phyloP scores from a whole-genome alignment of 2,888 invertebrate species.

The Mythimna loreyi region DNA sequence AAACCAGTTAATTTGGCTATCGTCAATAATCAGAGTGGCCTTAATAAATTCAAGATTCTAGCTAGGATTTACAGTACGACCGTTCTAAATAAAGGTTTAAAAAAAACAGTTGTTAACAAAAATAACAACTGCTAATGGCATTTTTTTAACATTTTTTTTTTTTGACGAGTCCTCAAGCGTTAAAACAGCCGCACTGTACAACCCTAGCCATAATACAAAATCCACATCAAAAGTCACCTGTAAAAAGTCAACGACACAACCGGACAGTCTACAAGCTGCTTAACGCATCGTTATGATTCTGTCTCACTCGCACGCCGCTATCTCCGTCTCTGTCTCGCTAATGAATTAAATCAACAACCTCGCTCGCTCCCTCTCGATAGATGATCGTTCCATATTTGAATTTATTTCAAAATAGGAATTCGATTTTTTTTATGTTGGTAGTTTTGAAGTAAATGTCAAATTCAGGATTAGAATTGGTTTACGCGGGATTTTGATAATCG shows the following conservation, averaged over 20 bases:
- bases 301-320: constrained; percentile 72
- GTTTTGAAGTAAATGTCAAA: constrained; percentile 17
- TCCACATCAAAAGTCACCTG: not conserved
- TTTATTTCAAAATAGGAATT: constrained; percentile 84
- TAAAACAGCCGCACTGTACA: no score
- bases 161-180: no score
- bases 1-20: not conserved
- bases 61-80: no score
- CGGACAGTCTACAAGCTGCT: constrained; percentile 49
- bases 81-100: no score
- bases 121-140: no score
- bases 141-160: no score
- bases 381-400: constrained; percentile 83
- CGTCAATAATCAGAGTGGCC: no score
- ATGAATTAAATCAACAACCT: constrained; percentile 91
- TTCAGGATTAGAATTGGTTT: not conserved
- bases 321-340: constrained; percentile 82
- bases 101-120: no score
- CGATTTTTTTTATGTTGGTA: constrained; percentile 66
- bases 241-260: constrained; percentile 27
- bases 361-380: constrained; percentile 87
- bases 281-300: constrained; percentile 49
- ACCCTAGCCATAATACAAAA: not conserved
- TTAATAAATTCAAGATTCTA: no score
- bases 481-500: no score